Base-by-base conservation (phyloP, 2,888 invertebrate genomes). In the Agrilus biguttatus region DNA sequence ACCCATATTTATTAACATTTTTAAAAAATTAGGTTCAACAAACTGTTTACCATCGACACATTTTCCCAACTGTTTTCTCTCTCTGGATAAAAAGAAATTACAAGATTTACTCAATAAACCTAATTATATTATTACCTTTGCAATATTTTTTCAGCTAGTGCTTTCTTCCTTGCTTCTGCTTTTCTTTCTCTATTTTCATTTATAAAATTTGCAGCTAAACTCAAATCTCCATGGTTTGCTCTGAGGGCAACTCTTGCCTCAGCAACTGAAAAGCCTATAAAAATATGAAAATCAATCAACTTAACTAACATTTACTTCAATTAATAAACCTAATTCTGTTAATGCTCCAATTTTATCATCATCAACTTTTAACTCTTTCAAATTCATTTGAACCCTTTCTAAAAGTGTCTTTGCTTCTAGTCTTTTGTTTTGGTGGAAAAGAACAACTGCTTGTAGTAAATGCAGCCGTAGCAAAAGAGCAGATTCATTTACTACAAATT, bases 381-480 rank as follows among this genome's bases (percentile, higher is more conserved):
- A 62, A 53, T 87, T 85, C 0, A 55, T 49, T 53, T 82, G 76
- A 0, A 81, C 84, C 48, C 71, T 65, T 19, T 69, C 68, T 1
- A 89, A 66, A 34, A 82, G 64, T 1, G 61, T 58, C 37, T 67
- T 66, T 0, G 87, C 81, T 44, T 80, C 78, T 0, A 66, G 62
- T 0, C 80, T 67, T 45, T 73, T 74, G 60, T 85, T 83, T 63
- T 83, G 79, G 59, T 88, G 86, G 57, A 80, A 89, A 1, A 79
- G 70, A 19, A 85, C 77, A 43, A 89, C 80, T 6, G 82, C 87
- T 66, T 89, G 86, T 40, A 89, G 68, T 40, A 89, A 62, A 64
- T 87, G 83, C 14, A 89, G 68, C 2, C 88, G 73, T 75, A 87
- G 78, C 46, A 86, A 72, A 10, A 89, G 62, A 0, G 80, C 84